These are phyloP conservation scores for Cosmia pyralina DNA, from an alignment of 2,888 invertebrate genomes.

Conservation along the genomic window DNA sequence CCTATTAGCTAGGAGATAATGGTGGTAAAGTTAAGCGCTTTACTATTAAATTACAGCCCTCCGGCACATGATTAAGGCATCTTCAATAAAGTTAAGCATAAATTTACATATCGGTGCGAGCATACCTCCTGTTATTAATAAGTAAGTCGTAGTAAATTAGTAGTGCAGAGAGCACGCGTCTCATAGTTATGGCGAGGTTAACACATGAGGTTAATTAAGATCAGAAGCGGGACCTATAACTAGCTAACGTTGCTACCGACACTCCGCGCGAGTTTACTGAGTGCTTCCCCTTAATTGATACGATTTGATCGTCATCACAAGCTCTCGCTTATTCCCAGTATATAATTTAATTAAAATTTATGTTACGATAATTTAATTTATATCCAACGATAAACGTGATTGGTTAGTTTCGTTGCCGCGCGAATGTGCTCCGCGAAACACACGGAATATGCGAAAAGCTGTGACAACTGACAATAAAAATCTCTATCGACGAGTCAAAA, in stretches of 20 bases:
- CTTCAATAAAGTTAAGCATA: constrained; percentile 83
- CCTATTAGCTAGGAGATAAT: constrained; percentile 44
- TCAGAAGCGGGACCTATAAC: constrained; percentile 85
- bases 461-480: constrained; percentile 74
- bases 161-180: constrained; percentile 76
- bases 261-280: constrained; percentile 79
- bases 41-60: constrained; percentile 71
- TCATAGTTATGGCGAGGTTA: constrained; percentile 85
- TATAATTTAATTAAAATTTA: constrained; percentile 80
- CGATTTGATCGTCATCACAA: constrained; percentile 85
- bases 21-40: constrained; percentile 69
- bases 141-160: constrained; percentile 78
- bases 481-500: constrained; percentile 65
- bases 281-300: constrained; percentile 87
- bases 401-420: constrained; percentile 58
- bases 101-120: constrained; percentile 82
- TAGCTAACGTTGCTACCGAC: constrained; percentile 80
- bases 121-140: constrained; percentile 81
- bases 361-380: constrained; percentile 71
- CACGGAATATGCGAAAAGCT: constrained; percentile 76
- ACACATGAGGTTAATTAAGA: constrained; percentile 89
- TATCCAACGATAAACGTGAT: constrained; percentile 68
- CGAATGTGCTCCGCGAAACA: constrained; percentile 43
- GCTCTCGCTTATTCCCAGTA: constrained; percentile 76
- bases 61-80: constrained; percentile 79